Evolutionary conservation across 1,140 invertebrate genomes (phyloP), one percentile per base, ranked within the genome.

Genomic region (Pristionchus pacificus): DNA sequence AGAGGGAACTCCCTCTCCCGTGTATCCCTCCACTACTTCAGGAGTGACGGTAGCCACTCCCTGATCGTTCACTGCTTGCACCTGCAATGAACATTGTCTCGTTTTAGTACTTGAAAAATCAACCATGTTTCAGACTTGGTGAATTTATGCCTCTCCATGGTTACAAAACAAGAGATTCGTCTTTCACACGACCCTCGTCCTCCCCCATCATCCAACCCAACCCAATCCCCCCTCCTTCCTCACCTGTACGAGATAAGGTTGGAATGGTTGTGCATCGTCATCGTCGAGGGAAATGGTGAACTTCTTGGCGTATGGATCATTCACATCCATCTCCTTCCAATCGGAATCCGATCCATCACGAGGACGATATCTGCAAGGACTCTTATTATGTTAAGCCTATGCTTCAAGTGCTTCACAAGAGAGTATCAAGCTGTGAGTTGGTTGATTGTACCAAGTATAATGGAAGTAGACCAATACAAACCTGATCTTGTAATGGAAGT

Each of bases 11-110:
- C 80, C 81, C 61, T 83, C 82, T 30, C 82, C 82, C 38, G 81
- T 82, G 14, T 75, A 38, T 60, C 80, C 95, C 61, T 95, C 95
- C 0, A 93, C 88, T 85, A 93, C 91, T 28, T 89, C 87, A 0
- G 93, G 90, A 0, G 89, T 88, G 2, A 91, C 90, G 82, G 91
- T 91, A 0, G 93, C 91, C 82, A 92, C 90, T 29, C 96, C 96
- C 68, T 88, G 88, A 71, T 90, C 89, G 85, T 98, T 98, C 60
- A 92, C 89, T 0, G 95, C 93, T 58, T 91, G 71, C 25, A 83
- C 81, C 49, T 73, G 57, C 31, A 83, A 77, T 29, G 78, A 61
- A 3, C 25, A 30, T 49, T 10, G 19, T 49, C 38, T 49, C 38
- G 19, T 6, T 49, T 57, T 15, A 57, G 55, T 57, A 57, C 55